Evolutionary conservation across 2,797 vertebrate species (phyloP).

Genomic region (Xiphophorus birchmanni): DNA sequence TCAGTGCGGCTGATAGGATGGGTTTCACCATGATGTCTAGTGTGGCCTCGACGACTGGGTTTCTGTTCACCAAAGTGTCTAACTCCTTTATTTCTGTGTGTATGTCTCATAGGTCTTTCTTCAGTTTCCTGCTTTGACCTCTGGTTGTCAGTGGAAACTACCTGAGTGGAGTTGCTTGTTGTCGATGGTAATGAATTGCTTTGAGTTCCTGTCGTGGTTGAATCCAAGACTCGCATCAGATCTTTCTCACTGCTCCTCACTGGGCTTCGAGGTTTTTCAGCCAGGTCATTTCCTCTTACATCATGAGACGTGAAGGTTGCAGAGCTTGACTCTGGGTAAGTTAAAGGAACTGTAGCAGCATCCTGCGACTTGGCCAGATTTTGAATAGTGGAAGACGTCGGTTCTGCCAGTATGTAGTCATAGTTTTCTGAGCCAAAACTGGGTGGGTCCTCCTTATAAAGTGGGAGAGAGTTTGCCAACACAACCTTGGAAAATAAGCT

Average conservation of each 20-base stretch:
- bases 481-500: conserved; percentile 58
- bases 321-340: conserved; percentile 51
- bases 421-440: conserved; percentile 73
- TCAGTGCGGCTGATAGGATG: conserved; percentile 15
- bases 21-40: background rate
- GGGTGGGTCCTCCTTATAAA: conserved; percentile 72
- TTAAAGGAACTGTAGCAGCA: conserved; percentile 38
- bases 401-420: conserved; percentile 64
- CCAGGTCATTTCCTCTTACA: conserved; percentile 60
- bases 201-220: conserved; percentile 33
- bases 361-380: conserved; percentile 45
- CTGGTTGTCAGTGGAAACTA: conserved; percentile 42
- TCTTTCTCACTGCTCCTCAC: conserved; percentile 36
- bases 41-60: conserved; percentile 29
- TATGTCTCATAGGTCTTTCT: conserved; percentile 38
- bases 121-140: conserved; percentile 35
- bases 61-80: conserved; percentile 39
- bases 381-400: conserved; percentile 53
- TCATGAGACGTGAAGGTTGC: conserved; percentile 38
- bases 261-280: conserved; percentile 32
- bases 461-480: conserved; percentile 62
- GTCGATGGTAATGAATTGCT: conserved; percentile 43
- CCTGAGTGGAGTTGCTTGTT: conserved; percentile 34
- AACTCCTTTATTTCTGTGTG: conserved; percentile 32
- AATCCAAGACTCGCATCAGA: conserved; percentile 21